A percentile compares a stretch with the other conserved stretches of the same genome.
Conservation (phyloP, 2,888 invertebrate genomes). For the Leucophora obtusa region DNA sequence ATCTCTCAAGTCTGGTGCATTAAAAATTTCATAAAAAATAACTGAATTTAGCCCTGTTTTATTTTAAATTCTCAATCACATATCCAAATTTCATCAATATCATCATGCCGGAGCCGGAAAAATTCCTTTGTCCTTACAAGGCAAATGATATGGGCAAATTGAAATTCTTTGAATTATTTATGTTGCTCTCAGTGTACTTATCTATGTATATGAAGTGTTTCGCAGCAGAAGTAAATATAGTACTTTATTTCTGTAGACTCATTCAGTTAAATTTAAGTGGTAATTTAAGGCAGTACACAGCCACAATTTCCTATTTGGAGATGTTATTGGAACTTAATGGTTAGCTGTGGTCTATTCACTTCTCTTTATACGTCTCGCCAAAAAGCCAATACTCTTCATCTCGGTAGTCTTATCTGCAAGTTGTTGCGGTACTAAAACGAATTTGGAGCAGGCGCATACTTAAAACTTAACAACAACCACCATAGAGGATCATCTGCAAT, state of each 20-base stretch:
- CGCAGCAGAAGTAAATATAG: constrained; percentile 29
- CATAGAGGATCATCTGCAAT: constrained; percentile 56
- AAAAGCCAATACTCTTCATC: constrained; percentile 11
- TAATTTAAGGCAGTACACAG: constrained; percentile 40
- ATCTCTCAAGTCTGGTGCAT: too few species aligned
- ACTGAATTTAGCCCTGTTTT: too few species aligned
- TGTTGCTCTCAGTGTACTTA: constrained; percentile 19
- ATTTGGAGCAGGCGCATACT: constrained; percentile 18
- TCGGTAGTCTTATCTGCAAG: neutral
- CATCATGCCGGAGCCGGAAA: too few species aligned
- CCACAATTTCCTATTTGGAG: constrained; percentile 32
- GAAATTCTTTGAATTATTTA: too few species aligned
- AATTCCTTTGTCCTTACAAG: too few species aligned
- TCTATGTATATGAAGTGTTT: constrained; percentile 20
- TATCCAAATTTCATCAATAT: too few species aligned
- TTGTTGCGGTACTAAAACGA: constrained; percentile 15
- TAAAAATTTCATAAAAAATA: too few species aligned
- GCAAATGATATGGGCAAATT: too few species aligned
- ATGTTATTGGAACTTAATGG: constrained; percentile 38
- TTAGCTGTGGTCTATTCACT: constrained; percentile 6
- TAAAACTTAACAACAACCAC: neutral
- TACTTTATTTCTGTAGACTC: constrained; percentile 13
- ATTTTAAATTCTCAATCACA: too few species aligned
- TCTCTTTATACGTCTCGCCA: neutral
- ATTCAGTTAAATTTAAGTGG: constrained; percentile 34